A percentile compares a stretch with the other conserved stretches of the same genome.
Evolutionary conservation across 2,888 invertebrate genomes (phyloP).

Genomic region (Scrobipalpa costella): DNA sequence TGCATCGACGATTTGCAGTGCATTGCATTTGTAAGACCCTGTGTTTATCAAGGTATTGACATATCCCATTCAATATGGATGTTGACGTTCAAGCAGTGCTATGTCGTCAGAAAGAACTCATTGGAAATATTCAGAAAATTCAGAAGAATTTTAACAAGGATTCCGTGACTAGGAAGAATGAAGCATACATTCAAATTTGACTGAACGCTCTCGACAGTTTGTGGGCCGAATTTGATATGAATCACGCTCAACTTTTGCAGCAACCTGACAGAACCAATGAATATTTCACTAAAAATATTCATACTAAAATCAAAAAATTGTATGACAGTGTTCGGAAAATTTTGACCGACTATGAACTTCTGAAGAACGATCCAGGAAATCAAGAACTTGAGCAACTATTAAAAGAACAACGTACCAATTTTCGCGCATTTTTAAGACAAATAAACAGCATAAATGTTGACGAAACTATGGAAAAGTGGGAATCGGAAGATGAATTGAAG

Average conservation of each 20-base stretch:
- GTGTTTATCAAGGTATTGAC: no score
- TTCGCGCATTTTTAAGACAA: slow-evolving; percentile 28
- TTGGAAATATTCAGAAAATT: slow-evolving; percentile 18
- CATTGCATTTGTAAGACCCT: no score
- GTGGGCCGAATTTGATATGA: slow-evolving; percentile 26
- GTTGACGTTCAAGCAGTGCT: slow-evolving; percentile 3
- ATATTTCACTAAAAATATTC: slow-evolving; percentile 27
- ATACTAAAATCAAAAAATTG: not conserved
- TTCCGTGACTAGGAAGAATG: slow-evolving; percentile 23
- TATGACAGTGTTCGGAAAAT: not conserved
- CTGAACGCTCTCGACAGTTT: slow-evolving; percentile 16
- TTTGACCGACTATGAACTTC: not conserved
- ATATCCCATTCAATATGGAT: no score
- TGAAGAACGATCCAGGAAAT: not conserved
- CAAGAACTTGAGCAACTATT: not conserved
- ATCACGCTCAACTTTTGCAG: slow-evolving; percentile 6
- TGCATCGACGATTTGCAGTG: no score
- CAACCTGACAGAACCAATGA: slow-evolving; percentile 13
- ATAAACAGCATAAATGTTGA: slow-evolving; percentile 27
- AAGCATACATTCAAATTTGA: slow-evolving; percentile 23
- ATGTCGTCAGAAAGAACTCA: slow-evolving; percentile 23
- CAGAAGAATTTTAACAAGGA: slow-evolving; percentile 29
- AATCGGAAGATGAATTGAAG: slow-evolving; percentile 31
- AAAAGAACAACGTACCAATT: slow-evolving; percentile 18
- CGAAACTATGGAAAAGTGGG: slow-evolving; percentile 31